Evolutionary conservation across 53 echinoderm and acorn worm species (phyloP), one percentile per base, ranked within the genome.

Genomic region (Mesocentrotus franciscanus): DNA sequence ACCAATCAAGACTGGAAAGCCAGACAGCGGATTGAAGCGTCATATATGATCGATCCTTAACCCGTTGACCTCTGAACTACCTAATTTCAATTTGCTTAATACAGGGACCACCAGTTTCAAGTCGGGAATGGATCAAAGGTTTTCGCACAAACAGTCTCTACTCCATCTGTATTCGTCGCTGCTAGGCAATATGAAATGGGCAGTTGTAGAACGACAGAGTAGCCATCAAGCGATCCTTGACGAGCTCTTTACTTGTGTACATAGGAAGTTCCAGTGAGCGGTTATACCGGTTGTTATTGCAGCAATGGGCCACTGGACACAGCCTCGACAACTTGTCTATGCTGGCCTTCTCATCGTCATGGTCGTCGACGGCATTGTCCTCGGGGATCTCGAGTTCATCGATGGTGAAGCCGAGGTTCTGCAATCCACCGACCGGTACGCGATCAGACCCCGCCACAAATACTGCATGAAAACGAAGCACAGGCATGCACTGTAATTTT

Each of bases 381-480:
- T 3, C 4, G 9, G 57, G 89, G 56, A 89, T 24, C 56, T 0
- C 10, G n/a, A 89, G 89, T n/a, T 56, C 15, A 56, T 7, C 58
- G 59, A 89, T 89, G 24, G 58, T 89, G 89, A 89, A 59, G 10
- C 58, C 24, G 11, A 89, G 58, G 59, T 59, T 26, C 7, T 6
- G 15, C n/a, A 89, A 56, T 57, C 89, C 89, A n/a, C 89, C 89
- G 57, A 89, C 22, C 26, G 89, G 89, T 59, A 89, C 89, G 16
- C 89, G 89, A 59, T 89, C 89, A 89, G 89, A n/a, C 26, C 89
- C 89, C 56, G 58, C 9, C 26, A 89, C 89, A 58, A 89, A 89
- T 8, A 89, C 89, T 89, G 59, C 89, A 89, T 9, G 84, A 35
- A n/a, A 71, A 10, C 61, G 61, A 61, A 61, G 15, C 61, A 61